Evolutionary conservation across 1,140 invertebrate genomes (phyloP), one percentile per base, ranked within the genome.

Genomic region (Bombus picipes): DNA sequence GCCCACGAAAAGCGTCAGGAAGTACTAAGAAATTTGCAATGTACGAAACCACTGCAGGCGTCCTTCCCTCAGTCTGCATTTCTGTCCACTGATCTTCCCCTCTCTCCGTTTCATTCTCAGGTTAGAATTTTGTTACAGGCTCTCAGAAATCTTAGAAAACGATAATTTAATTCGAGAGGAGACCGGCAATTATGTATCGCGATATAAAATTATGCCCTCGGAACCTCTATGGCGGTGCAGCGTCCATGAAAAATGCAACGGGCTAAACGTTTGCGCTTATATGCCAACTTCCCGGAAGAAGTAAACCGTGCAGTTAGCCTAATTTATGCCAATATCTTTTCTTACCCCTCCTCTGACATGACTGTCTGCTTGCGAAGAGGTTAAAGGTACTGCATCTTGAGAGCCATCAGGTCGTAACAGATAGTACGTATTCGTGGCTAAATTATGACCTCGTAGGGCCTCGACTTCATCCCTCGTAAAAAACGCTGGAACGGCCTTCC

Each of bases 391-490:
- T 85, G 87, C 87, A 80, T 87, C 87, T 91, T 72, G 85, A 87
- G 87, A 90, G 81, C 70, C 89, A 90, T 88, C 87, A 57, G 85
- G 71, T 91, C 84, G 89, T 90, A 91, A 91, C 89, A 28, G 84
- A 90, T 90, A 91, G 89, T 91, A 80, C 83, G 89, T 87, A 89
- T 91, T 91, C 90, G 90, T 87, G 82, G 81, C 74, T 91, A 90
- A 91, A 85, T 91, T 91, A 91, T 78, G 90, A 89, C 90, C 85
- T 78, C 87, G 89, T 83, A 77, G 87, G 89, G 75, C 90, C 66
- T 65, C 74, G 81, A 77, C 90, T 91, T 91, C 87, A 91, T 91
- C 89, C 90, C 83, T 91, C 90, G 89, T 91, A 91, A 91, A 91
- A 91, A 91, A 82, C 84, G 6, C 62, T 57, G 59, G 89, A 87